These are phyloP conservation scores for Toxotes chatareus DNA, from an alignment of 2,113 vertebrate species.

Conservation along the genomic window DNA sequence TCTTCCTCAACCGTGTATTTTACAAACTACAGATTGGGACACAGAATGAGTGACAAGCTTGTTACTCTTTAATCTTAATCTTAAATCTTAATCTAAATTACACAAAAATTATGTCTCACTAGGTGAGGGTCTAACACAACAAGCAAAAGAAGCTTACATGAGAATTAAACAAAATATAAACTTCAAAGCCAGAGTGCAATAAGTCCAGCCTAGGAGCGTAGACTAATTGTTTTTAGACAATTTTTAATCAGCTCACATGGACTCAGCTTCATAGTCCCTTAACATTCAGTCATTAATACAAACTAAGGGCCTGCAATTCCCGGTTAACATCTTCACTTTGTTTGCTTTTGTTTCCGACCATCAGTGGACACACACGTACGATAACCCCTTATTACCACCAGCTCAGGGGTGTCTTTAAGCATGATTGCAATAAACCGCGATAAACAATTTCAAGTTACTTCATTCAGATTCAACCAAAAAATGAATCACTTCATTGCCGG, in stretches of 20 bases:
- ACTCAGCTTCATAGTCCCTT: background rate
- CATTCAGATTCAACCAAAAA: background rate
- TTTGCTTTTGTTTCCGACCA: constrained; percentile 16
- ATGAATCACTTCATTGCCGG: background rate
- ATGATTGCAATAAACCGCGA: background rate
- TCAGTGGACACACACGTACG: background rate
- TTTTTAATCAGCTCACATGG: background rate
- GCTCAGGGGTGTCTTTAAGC: constrained; percentile 3
- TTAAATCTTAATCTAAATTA: too few relatives aligned
- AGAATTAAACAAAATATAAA: background rate
- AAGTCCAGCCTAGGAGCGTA: background rate
- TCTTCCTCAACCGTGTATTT: background rate
- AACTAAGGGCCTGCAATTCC: background rate
- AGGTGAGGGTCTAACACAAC: background rate
- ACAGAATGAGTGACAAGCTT: background rate
- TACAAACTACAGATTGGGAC: background rate
- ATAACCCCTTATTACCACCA: constrained; percentile 29
- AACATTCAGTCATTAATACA: background rate
- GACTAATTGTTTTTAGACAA: too few relatives aligned
- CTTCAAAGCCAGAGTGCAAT: background rate
- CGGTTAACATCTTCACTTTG: background rate
- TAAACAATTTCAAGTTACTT: background rate
- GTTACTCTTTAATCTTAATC: background rate
- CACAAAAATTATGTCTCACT: background rate
- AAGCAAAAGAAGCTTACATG: background rate